Evolutionary conservation across 1,140 invertebrate species (phyloP), one percentile per base, ranked within the genome.

Genomic region (Macrocentrus cingulum): DNA sequence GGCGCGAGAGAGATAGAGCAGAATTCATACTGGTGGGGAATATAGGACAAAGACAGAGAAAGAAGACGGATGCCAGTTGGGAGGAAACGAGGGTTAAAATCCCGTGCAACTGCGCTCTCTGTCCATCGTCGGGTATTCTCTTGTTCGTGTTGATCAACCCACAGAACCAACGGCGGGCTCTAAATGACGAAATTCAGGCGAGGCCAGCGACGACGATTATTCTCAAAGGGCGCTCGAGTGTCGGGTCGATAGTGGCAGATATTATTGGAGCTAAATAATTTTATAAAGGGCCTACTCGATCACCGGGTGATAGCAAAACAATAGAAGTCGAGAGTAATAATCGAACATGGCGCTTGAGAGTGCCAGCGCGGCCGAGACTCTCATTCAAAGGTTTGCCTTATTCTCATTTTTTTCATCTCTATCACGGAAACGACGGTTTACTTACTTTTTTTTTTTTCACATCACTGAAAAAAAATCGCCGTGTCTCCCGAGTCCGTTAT

Each of bases 331-430:
- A 51, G 53, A 62, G 51, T 39, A 61, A 45, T 45, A 55, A 55
- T 57, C 54, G 54, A 56, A 56, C 25, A 80, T 80, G 78, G 78
- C 78, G 70, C 74, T 80, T 66, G 78, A 79, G 69, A 79, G 76
- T 77, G 76, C 78, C 71, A 71, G 68, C 74, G 74, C 73, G 77
- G 71, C 77, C 60, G 76, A 80, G 70, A 77, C 73, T 74, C 70
- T 77, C 67, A 77, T 78, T 51, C 76, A 78, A 79, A 80, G 78
- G 78, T 80, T 80, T 80, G 78, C 74, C 64, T 72, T 66, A 71
- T 53, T n/a, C 68, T 49, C 62, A 68, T 73, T 71, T 73, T 74
- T 71, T 59, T 55, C 36, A 44, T 22, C 41, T 58, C 20, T 32
- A 49, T 49, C 8, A 29, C 11, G 9, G 16, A 29, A 8, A 13